A percentile compares a stretch with the other conserved stretches of the same genome.
phyloP scores from a whole-genome alignment of 2,888 invertebrate species.

The Gymnosoma rotundatum region DNA sequence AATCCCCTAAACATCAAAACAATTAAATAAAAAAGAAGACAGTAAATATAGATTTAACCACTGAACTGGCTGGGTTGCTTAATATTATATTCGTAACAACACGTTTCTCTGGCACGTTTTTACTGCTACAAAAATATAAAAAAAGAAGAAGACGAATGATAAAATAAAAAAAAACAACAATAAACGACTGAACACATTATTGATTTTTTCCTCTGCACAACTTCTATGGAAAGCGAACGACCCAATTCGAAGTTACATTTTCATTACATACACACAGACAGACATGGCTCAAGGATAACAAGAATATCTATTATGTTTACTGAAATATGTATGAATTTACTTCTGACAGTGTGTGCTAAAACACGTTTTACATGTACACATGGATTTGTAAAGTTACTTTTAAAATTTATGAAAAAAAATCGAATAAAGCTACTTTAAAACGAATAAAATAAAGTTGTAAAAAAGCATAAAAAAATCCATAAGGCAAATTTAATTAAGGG shows the following conservation, averaged over 20 bases:
- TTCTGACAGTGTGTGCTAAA: neutral
- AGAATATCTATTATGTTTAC: conserved; percentile 1
- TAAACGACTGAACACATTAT: conserved; percentile 37
- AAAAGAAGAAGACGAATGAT: neutral
- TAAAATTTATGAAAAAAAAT: too few relatives aligned
- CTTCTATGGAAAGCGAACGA: conserved; percentile 47
- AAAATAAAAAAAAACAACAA: neutral
- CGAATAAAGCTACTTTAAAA: neutral
- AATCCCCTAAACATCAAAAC: conserved; percentile 8
- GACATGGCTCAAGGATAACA: conserved; percentile 48
- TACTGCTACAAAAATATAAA: conserved; percentile 3
- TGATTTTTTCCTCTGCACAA: conserved; percentile 45
- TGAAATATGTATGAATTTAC: neutral
- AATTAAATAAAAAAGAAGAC: conserved; percentile 4
- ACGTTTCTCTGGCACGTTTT: conserved; percentile 59
- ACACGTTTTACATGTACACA: too few relatives aligned
- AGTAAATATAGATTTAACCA: conserved; percentile 45
- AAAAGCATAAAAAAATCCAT: neutral
- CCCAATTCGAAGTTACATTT: conserved; percentile 58
- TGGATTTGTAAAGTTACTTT: too few relatives aligned
- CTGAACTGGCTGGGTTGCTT: neutral
- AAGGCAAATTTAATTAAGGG: neutral
- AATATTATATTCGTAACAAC: conserved; percentile 34
- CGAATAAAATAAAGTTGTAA: neutral
- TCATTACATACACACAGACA: conserved; percentile 12